A percentile compares a stretch with the other conserved stretches of the same genome.
These are phyloP conservation scores for Hyperoplus immaculatus DNA, from an alignment of 2,797 vertebrate genomes.

Conservation along the genomic window DNA sequence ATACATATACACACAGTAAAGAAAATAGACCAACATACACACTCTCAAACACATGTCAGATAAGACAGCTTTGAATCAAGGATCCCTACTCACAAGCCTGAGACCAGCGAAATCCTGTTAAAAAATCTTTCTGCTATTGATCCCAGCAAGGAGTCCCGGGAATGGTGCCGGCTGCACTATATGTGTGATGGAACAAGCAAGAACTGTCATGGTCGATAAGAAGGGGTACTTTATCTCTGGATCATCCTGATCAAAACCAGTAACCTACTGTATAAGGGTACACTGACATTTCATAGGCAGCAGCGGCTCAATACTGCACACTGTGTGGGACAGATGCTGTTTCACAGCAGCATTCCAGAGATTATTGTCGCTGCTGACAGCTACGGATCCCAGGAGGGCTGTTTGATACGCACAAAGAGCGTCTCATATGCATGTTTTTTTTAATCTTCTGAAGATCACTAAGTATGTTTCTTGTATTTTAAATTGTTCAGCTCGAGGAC, in stretches of 20 bases:
- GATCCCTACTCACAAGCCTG: conserved; percentile 71
- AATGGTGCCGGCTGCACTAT: conserved; percentile 55
- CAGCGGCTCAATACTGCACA: conserved; percentile 30
- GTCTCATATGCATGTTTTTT: conserved; percentile 10
- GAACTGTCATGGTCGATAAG: conserved; percentile 78
- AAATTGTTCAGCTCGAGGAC: conserved; percentile 6
- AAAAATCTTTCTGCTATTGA: conserved; percentile 74
- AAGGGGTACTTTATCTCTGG: conserved; percentile 73
- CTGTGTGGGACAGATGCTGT: conserved; percentile 27
- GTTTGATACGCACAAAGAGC: conserved; percentile 52
- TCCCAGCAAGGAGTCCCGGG: conserved; percentile 69
- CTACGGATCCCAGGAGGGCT: conserved; percentile 37
- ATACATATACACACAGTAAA: conserved; percentile 14
- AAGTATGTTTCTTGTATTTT: neutral
- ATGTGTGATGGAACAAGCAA: conserved; percentile 72
- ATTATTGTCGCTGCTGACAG: conserved; percentile 52
- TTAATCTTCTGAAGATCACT: conserved; percentile 6
- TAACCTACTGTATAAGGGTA: conserved; percentile 50
- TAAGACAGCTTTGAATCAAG: conserved; percentile 75
- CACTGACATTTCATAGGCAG: conserved; percentile 62
- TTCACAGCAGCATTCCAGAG: conserved; percentile 37
- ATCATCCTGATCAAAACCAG: conserved; percentile 75
- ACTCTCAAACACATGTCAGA: conserved; percentile 63
- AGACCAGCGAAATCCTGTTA: conserved; percentile 73
- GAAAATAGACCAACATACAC: conserved; percentile 21